These are phyloP conservation scores for Eupsilia transversa DNA, from an alignment of 2,888 invertebrate species.

Conservation along the genomic window DNA sequence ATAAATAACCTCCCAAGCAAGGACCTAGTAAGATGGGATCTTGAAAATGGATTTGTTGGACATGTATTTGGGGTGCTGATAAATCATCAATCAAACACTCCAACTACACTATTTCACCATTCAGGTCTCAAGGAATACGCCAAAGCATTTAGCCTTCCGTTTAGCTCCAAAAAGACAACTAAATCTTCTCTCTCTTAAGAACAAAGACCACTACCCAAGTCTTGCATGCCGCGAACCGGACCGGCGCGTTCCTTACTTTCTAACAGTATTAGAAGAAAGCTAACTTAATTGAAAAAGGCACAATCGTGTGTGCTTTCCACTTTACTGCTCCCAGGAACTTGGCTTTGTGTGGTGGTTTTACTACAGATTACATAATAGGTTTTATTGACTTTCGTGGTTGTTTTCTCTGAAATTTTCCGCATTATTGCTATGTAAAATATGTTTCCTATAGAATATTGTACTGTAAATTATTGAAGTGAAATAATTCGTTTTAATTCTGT, in stretches of 20 bases:
- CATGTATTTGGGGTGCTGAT: neutral
- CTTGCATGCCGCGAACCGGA: constrained; percentile 48
- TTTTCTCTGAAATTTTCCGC: neutral
- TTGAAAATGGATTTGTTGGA: too few species aligned
- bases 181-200: constrained; percentile 26
- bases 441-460: neutral
- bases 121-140: neutral
- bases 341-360: constrained; percentile 39
- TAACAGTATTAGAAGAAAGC: constrained; percentile 65
- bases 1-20: neutral
- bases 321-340: constrained; percentile 42
- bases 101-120: neutral
- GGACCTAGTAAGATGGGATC: neutral
- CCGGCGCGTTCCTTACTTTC: constrained; percentile 56
- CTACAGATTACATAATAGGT: constrained; percentile 41
- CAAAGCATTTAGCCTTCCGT: neutral
- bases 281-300: constrained; percentile 68
- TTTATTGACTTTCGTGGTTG: constrained; percentile 23
- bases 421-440: neutral
- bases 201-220: constrained; percentile 35
- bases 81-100: neutral
- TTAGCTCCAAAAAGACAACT: neutral
- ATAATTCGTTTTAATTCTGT: neutral
- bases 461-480: neutral
- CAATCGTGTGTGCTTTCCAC: constrained; percentile 58